phyloP scores from a whole-genome alignment of 2,888 invertebrate genomes.

The Drosophila borealis region DNA sequence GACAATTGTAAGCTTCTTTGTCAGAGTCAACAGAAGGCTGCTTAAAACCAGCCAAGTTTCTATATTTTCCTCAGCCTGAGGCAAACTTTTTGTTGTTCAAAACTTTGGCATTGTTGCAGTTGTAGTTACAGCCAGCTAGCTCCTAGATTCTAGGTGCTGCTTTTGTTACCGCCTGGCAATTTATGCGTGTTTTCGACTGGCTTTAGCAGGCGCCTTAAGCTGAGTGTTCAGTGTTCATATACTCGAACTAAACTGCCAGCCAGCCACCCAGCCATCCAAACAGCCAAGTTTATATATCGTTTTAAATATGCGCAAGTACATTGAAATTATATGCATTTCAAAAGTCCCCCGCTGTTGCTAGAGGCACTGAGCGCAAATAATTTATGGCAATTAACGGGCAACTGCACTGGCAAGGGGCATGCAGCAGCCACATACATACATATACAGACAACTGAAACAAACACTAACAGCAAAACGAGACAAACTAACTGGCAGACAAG shows the following conservation, averaged over 20 bases:
- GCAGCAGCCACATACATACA: slow-evolving; percentile 5
- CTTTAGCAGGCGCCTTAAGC: slow-evolving; percentile 54
- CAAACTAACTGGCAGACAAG: slow-evolving; percentile 20
- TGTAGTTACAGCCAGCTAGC: slow-evolving; percentile 10
- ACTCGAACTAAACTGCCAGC: slow-evolving; percentile 22
- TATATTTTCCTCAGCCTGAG: slow-evolving; percentile 37
- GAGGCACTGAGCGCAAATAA: slow-evolving; percentile 42
- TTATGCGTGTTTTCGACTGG: slow-evolving; percentile 70
- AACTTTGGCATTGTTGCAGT: slow-evolving; percentile 57
- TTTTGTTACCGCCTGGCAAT: slow-evolving; percentile 47
- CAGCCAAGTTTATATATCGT: slow-evolving; percentile 51
- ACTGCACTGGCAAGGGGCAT: slow-evolving; percentile 17
- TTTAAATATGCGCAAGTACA: slow-evolving; percentile 62
- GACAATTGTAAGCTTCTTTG: slow-evolving; percentile 30
- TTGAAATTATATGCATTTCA: slow-evolving; percentile 57
- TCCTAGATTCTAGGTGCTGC: slow-evolving; percentile 19
- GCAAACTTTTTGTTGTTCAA: slow-evolving; percentile 56
- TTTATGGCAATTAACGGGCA: slow-evolving; percentile 73
- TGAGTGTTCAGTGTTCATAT: slow-evolving; percentile 25
- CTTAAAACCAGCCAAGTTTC: slow-evolving; percentile 41
- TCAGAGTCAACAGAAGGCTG: slow-evolving; percentile 35
- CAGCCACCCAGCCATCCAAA: slow-evolving; percentile 26
- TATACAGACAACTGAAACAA: slow-evolving; percentile 1
- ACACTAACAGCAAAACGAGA: slow-evolving; percentile 7
- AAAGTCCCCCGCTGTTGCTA: slow-evolving; percentile 17